A percentile compares a stretch with the other conserved stretches of the same genome.
phyloP scores from a whole-genome alignment of 2,888 invertebrate species.

The Tenthredo amoena region DNA sequence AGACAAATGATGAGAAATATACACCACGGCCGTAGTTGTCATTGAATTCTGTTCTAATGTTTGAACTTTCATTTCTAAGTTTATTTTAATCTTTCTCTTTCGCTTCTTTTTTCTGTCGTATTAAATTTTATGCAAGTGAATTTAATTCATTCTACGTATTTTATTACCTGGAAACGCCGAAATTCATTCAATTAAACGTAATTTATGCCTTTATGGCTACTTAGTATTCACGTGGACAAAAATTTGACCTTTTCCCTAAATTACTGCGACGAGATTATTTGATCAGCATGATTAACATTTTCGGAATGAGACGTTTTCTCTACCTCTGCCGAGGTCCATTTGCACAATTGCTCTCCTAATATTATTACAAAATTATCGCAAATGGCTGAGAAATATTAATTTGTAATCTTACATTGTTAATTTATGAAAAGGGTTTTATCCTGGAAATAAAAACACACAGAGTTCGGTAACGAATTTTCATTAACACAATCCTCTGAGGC shows the following conservation, averaged over 20 bases:
- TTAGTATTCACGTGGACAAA: not conserved
- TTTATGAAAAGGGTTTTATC: not conserved
- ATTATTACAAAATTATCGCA: not conserved
- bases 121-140: not conserved
- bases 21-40: not conserved
- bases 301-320: not conserved
- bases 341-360: not conserved
- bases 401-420: not conserved
- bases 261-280: not conserved
- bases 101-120: not conserved
- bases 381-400: not conserved
- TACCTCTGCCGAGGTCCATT: not conserved
- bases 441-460: not conserved
- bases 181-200: constrained; percentile 8
- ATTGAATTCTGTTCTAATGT: not conserved
- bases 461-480: not conserved
- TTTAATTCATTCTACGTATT: not conserved
- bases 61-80: not conserved
- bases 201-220: constrained; percentile 7
- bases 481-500: not conserved
- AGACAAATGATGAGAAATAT: not conserved
- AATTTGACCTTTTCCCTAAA: not conserved
- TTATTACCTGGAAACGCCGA: not conserved
- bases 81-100: not conserved
- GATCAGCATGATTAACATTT: not conserved